Percentiles rank a stretch among this genome's conserved stretches.
Conservation (phyloP, 1,140 invertebrate genomes). For the Drosophila pseudoananassae region DNA sequence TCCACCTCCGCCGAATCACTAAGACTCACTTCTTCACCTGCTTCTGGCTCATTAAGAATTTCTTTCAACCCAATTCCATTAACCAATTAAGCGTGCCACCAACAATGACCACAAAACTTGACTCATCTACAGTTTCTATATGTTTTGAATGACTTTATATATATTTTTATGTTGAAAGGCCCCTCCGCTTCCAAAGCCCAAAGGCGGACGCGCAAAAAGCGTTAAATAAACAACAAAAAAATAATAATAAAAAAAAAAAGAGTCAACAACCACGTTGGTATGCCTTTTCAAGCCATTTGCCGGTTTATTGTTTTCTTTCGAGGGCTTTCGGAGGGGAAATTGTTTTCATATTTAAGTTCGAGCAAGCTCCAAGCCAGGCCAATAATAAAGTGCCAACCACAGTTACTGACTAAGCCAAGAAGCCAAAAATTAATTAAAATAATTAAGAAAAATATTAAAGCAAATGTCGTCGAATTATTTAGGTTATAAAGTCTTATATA, state of each 20-base stretch:
- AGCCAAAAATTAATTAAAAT: conserved; percentile 7
- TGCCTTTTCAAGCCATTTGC: conserved; percentile 63
- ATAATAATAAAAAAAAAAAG: conserved; percentile 42
- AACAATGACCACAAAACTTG: conserved; percentile 48
- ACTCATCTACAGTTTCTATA: conserved; percentile 52
- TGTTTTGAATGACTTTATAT: conserved; percentile 9
- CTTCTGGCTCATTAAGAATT: conserved; percentile 64
- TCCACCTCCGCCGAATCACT: conserved; percentile 32
- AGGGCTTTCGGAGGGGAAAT: conserved; percentile 41
- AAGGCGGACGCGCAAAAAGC: conserved; percentile 42
- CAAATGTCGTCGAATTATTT: too few species aligned
- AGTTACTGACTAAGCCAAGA: conserved; percentile 43
- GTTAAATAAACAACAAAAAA: conserved; percentile 52
- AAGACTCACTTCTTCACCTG: background rate
- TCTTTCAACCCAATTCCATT: conserved; percentile 66
- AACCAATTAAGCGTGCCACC: conserved; percentile 64
- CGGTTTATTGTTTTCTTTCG: conserved; percentile 48
- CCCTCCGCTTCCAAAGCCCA: conserved; percentile 16
- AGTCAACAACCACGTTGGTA: conserved; percentile 79
- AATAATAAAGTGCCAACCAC: conserved; percentile 53
- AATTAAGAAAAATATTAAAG: conserved; percentile 31
- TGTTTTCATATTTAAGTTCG: conserved; percentile 64
- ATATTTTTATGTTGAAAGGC: conserved; percentile 10
- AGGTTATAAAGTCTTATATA: too few species aligned
- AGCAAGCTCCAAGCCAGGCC: conserved; percentile 10